Base-by-base conservation (phyloP, 2,888 invertebrate genomes). In the Hemaris fuciformis region DNA sequence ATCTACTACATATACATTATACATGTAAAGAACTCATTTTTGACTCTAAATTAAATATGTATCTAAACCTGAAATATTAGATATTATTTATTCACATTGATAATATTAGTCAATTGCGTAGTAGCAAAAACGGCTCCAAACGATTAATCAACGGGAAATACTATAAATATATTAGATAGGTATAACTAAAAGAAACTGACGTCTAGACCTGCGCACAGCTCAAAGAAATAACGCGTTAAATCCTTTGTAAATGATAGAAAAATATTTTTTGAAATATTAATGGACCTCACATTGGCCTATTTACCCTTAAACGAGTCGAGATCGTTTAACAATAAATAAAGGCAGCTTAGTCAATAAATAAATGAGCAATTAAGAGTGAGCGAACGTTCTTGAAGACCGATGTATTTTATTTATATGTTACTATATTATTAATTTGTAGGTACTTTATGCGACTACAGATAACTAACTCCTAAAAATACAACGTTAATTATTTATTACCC, bases 41-140 rank as follows among this genome's bases (percentile, higher is more conserved):
- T n/a, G n/a, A 38, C 10, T 38, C 38, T 38, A 38, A n/a, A 10
- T 38, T 38, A 38, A 38, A 38, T 38, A 38, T n/a, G n/a, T n/a
- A n/a, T 3, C 27, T 27, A n/a, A 4, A 38, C 13, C 38, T 38
- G n/a, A 38, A 10, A n/a, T 38, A 13, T 38, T 31, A 22, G 27
- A 27, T 27, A 38, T 38, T 4, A n/a, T n/a, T n/a, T 38, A 38
- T 22, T 20, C 15, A 8, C 6, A 43, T 2, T 43, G 20, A 43
- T 8, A 18, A 20, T 8, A 18, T 42, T 42, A 42, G 6, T 18
- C 13, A 41, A 22, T 22, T 31, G 18, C 8, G 48, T 38, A 70
- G 69, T 61, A 57, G 62, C 69, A 63, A 67, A 65, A 62, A 61
- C n/a, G 57, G 66, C 68, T 66, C 69, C 66, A 43, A 57, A 41